phyloP scores from a whole-genome alignment of 2,113 vertebrate species.

The Lanius ludovicianus region DNA sequence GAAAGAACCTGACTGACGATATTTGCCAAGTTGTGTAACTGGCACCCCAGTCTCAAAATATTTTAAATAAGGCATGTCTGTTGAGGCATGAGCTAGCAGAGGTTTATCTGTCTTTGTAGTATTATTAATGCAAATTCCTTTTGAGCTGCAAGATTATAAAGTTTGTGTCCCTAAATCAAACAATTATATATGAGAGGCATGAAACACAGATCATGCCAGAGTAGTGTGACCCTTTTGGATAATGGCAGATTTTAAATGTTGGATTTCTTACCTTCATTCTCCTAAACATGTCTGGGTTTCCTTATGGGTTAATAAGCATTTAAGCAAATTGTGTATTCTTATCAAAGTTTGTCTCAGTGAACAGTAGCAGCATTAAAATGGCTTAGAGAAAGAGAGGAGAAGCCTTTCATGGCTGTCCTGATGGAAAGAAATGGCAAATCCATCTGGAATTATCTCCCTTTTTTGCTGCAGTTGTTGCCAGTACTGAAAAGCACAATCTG shows the following conservation, averaged over 20 bases:
- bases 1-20: not conserved
- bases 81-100: not conserved
- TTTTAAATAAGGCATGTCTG: not conserved
- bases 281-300: not conserved
- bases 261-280: not conserved
- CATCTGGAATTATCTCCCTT: not conserved
- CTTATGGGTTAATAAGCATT: not conserved
- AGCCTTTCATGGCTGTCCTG: not conserved
- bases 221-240: not conserved
- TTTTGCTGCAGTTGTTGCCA: not conserved
- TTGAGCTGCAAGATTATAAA: not conserved
- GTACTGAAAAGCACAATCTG: not conserved
- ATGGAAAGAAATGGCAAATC: not conserved
- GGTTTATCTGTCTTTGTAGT: not conserved
- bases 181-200: not conserved
- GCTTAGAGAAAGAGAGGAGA: not conserved
- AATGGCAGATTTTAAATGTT: not conserved
- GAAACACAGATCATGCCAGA: not conserved
- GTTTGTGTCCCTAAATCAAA: not conserved
- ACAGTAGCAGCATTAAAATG: not conserved
- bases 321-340: not conserved
- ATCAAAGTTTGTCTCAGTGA: not conserved
- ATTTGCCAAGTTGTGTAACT: not conserved
- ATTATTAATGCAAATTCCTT: constrained; percentile 6
- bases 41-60: not conserved